phyloP scores from a whole-genome alignment of 2,113 vertebrate species.

The Trematocara unimaculatum region DNA sequence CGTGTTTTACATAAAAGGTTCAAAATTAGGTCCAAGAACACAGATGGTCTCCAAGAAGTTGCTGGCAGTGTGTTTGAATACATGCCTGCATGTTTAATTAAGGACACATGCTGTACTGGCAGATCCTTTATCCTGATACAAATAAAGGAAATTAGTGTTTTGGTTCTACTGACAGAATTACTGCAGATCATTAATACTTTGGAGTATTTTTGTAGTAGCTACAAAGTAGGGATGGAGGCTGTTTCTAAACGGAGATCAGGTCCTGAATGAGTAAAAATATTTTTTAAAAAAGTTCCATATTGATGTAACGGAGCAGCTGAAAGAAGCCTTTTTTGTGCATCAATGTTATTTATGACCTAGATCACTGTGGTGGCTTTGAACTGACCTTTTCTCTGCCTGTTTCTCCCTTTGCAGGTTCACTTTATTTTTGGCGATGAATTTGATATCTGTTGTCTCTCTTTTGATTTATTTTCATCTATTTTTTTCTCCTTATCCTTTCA shows the following conservation, averaged over 20 bases:
- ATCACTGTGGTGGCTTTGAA: not conserved
- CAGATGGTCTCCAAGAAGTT: not conserved
- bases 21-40: not conserved
- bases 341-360: not conserved
- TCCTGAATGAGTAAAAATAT: not conserved
- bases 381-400: not conserved
- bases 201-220: not conserved
- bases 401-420: not conserved
- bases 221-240: not conserved
- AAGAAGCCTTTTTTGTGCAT: not conserved
- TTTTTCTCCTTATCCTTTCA: not conserved
- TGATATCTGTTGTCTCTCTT: not conserved
- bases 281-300: not conserved
- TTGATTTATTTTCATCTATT: not conserved
- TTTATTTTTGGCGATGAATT: not conserved
- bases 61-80: not conserved
- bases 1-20: not conserved
- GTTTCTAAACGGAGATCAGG: fast-evolving
- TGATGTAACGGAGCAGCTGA: not conserved
- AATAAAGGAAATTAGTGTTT: not conserved
- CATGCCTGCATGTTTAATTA: not conserved
- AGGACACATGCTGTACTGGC: not conserved
- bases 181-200: not conserved
- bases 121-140: not conserved
- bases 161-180: not conserved